Evolutionary conservation across 92 coral and sea anemone genomes (phyloP), one percentile per base, ranked within the genome.

Genomic region (Phenganax stokvisi): DNA sequence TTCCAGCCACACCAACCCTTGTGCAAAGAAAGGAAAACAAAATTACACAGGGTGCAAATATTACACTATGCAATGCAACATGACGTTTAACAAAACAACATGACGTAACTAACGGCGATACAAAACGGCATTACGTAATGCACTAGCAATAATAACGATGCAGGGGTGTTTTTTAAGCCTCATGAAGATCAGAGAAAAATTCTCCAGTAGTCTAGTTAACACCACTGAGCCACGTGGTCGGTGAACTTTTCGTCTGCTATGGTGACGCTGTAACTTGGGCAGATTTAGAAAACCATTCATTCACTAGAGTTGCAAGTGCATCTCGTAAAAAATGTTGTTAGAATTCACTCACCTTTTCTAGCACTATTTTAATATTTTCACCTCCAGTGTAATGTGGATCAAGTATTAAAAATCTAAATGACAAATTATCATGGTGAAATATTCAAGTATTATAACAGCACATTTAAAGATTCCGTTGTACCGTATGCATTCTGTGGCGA

Each of bases 1-100:
- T 94, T 94, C 98, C 98, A 94, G n/a, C 97, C 98, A 89, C 97
- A 91, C 98, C 98, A 94, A 51, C 97, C 98, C 98, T 94, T 74
- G n/a, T 84, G 85, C 17, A 25, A n/a, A 52, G 37, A 44, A 75
- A 37, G 47, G 17, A 52, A 53, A 3, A 83, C 10, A 15, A 3
- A 16, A 13, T 29, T 51, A 31, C 20, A 1, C 37, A 17, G 47
- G 47, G 47, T 37, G 47, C 47, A 0, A 3, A 57, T 28, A 25
- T 16, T 27, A 17, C 16, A 9, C 16, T 1, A 15, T 8, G 54
- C 31, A 11, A 51, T 44, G 51, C 56, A 25, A 57, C 31, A 72
- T 3, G 51, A 12, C 57, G 51, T 15, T n/a, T 11, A 6, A 58
- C 15, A 58, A 20, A 3, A 58, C 65, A 59, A 13, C 65, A 59